Evolutionary conservation across 1,140 invertebrate species (phyloP).

Genomic region (Polypedilum pembai): DNA sequence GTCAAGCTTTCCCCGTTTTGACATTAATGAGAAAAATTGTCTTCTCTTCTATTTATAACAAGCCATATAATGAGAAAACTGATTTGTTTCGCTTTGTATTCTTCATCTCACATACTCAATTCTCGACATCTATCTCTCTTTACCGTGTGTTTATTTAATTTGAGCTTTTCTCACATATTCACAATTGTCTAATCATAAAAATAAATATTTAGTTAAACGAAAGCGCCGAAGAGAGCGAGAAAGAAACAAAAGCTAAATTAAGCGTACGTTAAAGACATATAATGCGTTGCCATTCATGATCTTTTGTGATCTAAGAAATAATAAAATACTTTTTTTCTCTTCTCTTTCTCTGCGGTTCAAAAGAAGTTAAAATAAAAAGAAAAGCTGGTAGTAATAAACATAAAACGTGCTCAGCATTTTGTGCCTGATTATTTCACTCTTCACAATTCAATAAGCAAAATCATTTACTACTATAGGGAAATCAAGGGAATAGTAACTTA

Average conservation of each 20-base stretch:
- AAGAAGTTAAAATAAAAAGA: background rate
- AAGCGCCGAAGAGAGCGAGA: conserved; percentile 9
- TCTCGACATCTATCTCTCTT: no score
- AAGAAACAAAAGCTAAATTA: conserved; percentile 14
- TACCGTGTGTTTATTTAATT: background rate
- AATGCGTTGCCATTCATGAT: conserved; percentile 5
- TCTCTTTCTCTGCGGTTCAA: background rate
- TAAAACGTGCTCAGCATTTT: conserved; percentile 24
- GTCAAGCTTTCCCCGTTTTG: background rate
- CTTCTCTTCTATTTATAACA: background rate
- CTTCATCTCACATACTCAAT: no score
- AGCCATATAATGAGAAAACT: background rate
- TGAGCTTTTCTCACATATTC: conserved; percentile 20
- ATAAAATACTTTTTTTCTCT: no score
- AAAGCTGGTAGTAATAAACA: conserved; percentile 15
- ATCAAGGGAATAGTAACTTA: no score
- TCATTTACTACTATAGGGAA: background rate
- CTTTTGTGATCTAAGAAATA: no score
- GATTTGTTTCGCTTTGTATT: background rate
- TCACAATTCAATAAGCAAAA: conserved; percentile 5
- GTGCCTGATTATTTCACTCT: background rate
- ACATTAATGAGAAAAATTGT: conserved; percentile 10
- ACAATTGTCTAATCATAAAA: conserved; percentile 28
- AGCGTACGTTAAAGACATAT: conserved; percentile 15
- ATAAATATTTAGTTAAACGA: conserved; percentile 22